phyloP scores from a whole-genome alignment of 2,797 vertebrate genomes.

The Kryptolebias ocellatus region DNA sequence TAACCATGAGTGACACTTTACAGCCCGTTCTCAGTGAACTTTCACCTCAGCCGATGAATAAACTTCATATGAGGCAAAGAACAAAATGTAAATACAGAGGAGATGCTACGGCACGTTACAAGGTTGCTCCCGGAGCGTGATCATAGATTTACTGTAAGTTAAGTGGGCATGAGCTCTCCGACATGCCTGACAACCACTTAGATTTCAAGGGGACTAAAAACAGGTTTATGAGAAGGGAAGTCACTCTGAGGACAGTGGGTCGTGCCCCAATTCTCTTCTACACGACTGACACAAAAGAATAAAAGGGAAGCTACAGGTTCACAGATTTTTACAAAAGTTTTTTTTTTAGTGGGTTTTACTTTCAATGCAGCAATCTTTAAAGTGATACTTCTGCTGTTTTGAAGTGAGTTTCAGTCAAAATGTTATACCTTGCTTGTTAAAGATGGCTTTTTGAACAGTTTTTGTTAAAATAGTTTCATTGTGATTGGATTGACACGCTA shows the following conservation, averaged over 20 bases:
- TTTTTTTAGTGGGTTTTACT: no score
- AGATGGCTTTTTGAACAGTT: no score
- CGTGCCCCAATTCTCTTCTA: constrained; percentile 44
- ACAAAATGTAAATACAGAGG: background rate
- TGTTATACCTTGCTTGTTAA: no score
- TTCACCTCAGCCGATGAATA: constrained; percentile 66
- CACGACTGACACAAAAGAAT: constrained; percentile 9
- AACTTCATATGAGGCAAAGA: constrained; percentile 45
- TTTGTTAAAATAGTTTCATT: no score
- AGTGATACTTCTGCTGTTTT: no score
- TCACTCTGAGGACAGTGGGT: constrained; percentile 65
- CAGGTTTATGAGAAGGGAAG: constrained; percentile 45
- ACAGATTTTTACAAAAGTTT: no score
- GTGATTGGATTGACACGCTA: no score
- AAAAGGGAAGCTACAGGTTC: background rate
- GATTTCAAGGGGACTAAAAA: constrained; percentile 47
- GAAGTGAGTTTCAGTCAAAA: no score
- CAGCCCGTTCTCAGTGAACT: constrained; percentile 66
- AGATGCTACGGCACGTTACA: constrained; percentile 32
- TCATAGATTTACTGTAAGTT: constrained; percentile 61
- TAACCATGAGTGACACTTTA: constrained; percentile 77
- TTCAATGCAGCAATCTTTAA: no score
- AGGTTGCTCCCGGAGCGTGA: constrained; percentile 58
- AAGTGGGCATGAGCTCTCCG: constrained; percentile 45
- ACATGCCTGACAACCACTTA: constrained; percentile 24